phyloP scores from a whole-genome alignment of 2,888 invertebrate genomes.

The Drosophila quasianomalipes region DNA sequence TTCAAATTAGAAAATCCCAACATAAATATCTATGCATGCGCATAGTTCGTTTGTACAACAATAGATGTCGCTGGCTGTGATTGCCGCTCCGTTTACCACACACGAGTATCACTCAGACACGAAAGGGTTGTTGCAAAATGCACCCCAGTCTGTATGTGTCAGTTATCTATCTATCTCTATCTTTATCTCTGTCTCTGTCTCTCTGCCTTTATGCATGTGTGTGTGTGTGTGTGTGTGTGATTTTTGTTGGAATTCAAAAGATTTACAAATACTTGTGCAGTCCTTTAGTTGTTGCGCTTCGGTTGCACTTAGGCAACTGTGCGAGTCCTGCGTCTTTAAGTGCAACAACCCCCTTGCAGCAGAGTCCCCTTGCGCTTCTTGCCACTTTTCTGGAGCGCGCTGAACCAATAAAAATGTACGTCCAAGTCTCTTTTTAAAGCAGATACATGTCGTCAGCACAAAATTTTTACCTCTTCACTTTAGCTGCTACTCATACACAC shows the following conservation, averaged over 20 bases:
- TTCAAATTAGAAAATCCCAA: conserved; percentile 77
- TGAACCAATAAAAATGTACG: conserved; percentile 83
- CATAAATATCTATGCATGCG: conserved; percentile 76
- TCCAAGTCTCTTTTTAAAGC: conserved; percentile 71
- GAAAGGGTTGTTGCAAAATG: conserved; percentile 75
- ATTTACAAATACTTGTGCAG: conserved; percentile 77
- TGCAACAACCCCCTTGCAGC: conserved; percentile 69
- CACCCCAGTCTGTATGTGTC: conserved; percentile 56
- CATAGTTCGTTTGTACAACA: conserved; percentile 70
- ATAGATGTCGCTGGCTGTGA: conserved; percentile 77
- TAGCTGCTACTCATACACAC: conserved; percentile 17
- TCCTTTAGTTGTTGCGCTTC: conserved; percentile 67
- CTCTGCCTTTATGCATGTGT: conserved; percentile 8
- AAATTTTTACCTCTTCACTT: conserved; percentile 75
- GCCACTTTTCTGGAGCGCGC: conserved; percentile 45
- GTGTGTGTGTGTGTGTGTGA: conserved; percentile 43
- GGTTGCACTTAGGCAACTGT: conserved; percentile 72
- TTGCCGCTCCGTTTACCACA: conserved; percentile 52
- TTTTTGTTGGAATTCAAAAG: conserved; percentile 79
- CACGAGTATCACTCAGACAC: conserved; percentile 36
- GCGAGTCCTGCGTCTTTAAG: conserved; percentile 53
- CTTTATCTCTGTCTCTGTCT: conserved; percentile 10
- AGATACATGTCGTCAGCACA: conserved; percentile 74
- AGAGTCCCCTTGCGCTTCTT: conserved; percentile 9
- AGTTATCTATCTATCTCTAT: conserved; percentile 24